Base-by-base conservation (phyloP, 2,888 invertebrate species). In the Cephus spinipes region DNA sequence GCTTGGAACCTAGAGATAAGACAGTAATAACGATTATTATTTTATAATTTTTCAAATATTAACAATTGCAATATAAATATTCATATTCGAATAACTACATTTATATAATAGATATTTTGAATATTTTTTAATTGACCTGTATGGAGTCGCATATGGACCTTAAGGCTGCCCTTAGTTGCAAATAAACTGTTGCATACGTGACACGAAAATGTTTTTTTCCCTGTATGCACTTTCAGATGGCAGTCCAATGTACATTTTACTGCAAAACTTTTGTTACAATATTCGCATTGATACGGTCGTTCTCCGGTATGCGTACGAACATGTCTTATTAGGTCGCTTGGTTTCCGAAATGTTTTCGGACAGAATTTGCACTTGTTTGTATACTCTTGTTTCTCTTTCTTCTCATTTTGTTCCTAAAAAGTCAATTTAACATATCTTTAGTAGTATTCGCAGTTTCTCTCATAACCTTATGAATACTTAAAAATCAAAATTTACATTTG, bases 221-320 rank as follows among this genome's bases (percentile, higher is more conserved):
- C 92, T 1, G 92, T 92, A 84, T 95, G 95, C 9, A 94, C 94
- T 83, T 93, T 92, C 81, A 93, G 89, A 85, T 95, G 95, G 11
- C 93, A 93, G 84, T 94, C 93, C 68, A 95, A 90, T 0, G 95
- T 95, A 6, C 95, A 95, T 87, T 95, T 95, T 4, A 95, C 93
- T 1, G 95, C 93, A 85, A 95, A 95, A 69, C 92, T 92, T 86
- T 93, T 94, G 23, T 89, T 91, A 82, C 94, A 94, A 82, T 90
- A 90, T 69, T 92, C 89, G 81, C 94, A 94, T 73, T 91, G 92
- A 89, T 93, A 96, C 0, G 96, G 96, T 82, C 93, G 93, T 88
- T 95, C 95, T 1, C 94, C 94, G 0, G 95, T 95, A 87, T 95
- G 95, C 6, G 94, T 94, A 71, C 95, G 91, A 74, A 94, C 92